Conservation (phyloP, 2,797 vertebrate genomes). For the Dermochelys coriacea region DNA sequence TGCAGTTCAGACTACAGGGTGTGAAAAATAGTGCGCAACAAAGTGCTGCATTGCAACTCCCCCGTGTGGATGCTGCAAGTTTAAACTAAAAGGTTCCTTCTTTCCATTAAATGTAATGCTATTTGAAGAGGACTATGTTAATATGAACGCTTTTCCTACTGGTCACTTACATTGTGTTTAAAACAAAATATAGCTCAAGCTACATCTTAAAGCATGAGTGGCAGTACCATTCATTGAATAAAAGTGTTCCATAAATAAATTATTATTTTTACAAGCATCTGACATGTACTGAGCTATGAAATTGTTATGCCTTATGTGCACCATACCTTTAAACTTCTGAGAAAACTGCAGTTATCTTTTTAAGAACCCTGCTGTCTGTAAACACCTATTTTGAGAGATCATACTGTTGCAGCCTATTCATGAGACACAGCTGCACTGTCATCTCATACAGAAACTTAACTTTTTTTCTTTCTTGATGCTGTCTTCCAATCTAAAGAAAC, state of each 20-base stretch:
- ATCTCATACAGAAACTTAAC: background rate
- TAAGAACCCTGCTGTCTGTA: background rate
- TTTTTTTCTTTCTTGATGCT: background rate
- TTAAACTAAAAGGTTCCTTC: background rate
- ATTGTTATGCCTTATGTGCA: background rate
- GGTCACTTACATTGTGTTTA: background rate
- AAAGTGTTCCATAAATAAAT: background rate
- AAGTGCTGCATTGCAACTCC: background rate
- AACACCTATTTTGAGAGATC: background rate
- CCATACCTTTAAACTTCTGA: background rate
- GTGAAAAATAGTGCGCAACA: background rate
- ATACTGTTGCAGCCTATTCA: background rate
- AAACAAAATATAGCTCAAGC: background rate
- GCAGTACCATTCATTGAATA: background rate
- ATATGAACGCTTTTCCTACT: background rate
- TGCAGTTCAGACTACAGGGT: background rate
- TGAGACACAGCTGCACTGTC: background rate
- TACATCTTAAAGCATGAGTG: accelerated
- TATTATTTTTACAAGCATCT: background rate
- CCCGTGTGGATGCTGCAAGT: background rate
- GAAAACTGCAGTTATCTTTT: conserved; percentile 4
- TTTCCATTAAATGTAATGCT: background rate
- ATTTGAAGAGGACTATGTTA: background rate
- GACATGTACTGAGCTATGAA: background rate
- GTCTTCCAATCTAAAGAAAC: background rate